Base-by-base conservation (phyloP, 1,140 invertebrate genomes). In the Euwallacea similis region DNA sequence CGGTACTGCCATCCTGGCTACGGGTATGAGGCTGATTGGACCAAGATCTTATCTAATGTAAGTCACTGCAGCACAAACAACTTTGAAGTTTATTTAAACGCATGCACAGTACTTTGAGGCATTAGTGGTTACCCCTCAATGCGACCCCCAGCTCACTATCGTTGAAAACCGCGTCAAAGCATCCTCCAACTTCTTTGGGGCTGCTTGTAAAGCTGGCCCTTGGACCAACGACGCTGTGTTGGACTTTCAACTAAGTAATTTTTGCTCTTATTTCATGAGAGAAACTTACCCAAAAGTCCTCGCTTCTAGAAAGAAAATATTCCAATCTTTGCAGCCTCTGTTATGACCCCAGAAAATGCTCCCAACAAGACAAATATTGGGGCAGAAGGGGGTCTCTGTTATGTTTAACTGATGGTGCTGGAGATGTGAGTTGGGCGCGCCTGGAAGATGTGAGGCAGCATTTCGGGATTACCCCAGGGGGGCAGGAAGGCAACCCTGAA, bases 391-490 rank as follows among this genome's bases (percentile, higher is more conserved):
- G 94, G 7, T 88, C 92, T 0, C 82, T 96, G 1, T 82, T 88
- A 16, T 97, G 95, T 78, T 81, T 97, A 9, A 87, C 88, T 11
- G 89, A 91, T 72, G 88, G 88, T 15, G 83, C 83, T 6, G 94
- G 93, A 0, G 90, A 95, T 75, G 85, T 95, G 9, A 90, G 91
- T 41, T 96, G 94, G 89, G 87, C 91, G 0, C 88, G 91, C 69
- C 81, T 88, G 1, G 86, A 88, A 63, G 88, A 90, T 76, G 85
- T 87, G 2, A 76, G 78, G 7, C 77, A 84, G 43, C 89, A 91
- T 77, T 92, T 92, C 76, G 86, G 86, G 73, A 87, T 91, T 3
- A 77, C 74, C 6, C 78, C 81, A 8, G 72, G 80, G 44, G 13
- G 71, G n/a, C 62, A 77, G 0, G 80, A 82, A 76, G 79, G 77